Conservation (phyloP, 2,797 vertebrate species). For the Coranthus polyacanthus region DNA sequence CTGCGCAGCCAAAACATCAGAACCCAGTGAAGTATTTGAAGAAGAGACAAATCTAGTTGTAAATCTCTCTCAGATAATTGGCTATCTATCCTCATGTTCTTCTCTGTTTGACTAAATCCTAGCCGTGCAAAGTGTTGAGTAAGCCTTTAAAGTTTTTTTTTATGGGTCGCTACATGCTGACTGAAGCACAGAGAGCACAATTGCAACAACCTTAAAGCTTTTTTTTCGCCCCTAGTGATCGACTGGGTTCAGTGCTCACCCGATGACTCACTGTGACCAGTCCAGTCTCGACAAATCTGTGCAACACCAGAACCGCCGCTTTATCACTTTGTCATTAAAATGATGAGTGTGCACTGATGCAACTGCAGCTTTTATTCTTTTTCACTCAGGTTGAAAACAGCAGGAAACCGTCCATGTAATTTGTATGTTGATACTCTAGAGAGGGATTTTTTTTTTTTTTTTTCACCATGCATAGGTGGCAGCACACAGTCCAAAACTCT, state of each 20-base stretch:
- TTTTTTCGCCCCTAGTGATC: slow-evolving; percentile 19
- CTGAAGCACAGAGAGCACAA: slow-evolving; percentile 49
- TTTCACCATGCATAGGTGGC: too few relatives aligned
- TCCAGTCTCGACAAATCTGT: slow-evolving; percentile 29
- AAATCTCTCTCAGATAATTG: slow-evolving; percentile 71
- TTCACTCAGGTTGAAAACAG: background rate
- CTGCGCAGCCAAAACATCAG: slow-evolving; percentile 45
- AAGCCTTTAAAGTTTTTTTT: slow-evolving; percentile 56
- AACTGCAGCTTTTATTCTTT: background rate
- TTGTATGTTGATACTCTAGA: slow-evolving; percentile 22
- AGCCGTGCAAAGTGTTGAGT: slow-evolving; percentile 59
- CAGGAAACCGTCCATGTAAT: slow-evolving; percentile 34
- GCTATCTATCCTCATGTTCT: slow-evolving; percentile 68
- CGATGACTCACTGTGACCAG: slow-evolving; percentile 58
- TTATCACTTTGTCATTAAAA: slow-evolving; percentile 27
- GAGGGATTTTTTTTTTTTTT: slow-evolving; percentile 12
- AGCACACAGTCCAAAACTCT: slow-evolving; percentile 21
- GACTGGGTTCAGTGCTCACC: slow-evolving; percentile 8
- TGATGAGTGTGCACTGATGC: slow-evolving; percentile 16
- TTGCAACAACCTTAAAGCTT: slow-evolving; percentile 34
- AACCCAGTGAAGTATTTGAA: slow-evolving; percentile 45
- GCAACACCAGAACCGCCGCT: slow-evolving; percentile 15
- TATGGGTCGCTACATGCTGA: slow-evolving; percentile 73
- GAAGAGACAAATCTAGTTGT: slow-evolving; percentile 38
- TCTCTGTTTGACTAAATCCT: slow-evolving; percentile 31